Evolutionary conservation across 2,797 vertebrate genomes (phyloP).

Genomic region (Rhinella marina): DNA sequence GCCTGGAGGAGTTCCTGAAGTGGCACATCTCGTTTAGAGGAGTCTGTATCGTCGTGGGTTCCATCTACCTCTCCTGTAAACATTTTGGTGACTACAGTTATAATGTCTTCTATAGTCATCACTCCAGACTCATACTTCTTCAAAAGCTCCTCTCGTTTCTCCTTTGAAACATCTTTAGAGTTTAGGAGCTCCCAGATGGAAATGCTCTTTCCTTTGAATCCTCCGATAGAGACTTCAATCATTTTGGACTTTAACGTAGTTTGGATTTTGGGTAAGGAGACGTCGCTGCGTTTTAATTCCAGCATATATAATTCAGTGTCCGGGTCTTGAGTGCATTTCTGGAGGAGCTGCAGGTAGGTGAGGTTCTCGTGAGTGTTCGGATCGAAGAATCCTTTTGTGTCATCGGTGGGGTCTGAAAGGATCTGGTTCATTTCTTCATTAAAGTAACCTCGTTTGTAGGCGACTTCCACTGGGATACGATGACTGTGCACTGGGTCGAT

Average conservation of each 20-base stretch:
- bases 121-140: slow-evolving; percentile 71
- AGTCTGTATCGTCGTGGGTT: slow-evolving; percentile 7
- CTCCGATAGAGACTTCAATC: slow-evolving; percentile 6
- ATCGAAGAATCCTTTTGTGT: slow-evolving; percentile 81
- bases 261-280: slow-evolving; percentile 19
- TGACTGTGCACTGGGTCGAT: slow-evolving; percentile 46
- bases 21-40: slow-evolving; percentile 62
- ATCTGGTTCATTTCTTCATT: slow-evolving; percentile 77
- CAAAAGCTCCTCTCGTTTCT: slow-evolving; percentile 65
- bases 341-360: slow-evolving; percentile 54
- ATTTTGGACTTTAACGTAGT: slow-evolving; percentile 40
- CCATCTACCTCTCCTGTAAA: neutral
- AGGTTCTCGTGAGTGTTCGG: slow-evolving; percentile 77
- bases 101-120: slow-evolving; percentile 68
- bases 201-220: slow-evolving; percentile 35
- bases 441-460: slow-evolving; percentile 80
- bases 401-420: slow-evolving; percentile 75
- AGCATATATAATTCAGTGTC: slow-evolving; percentile 53
- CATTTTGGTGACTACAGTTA: slow-evolving; percentile 31
- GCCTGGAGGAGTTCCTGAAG: slow-evolving; percentile 73
- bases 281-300: slow-evolving; percentile 12
- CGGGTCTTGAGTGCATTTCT: slow-evolving; percentile 49
- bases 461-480: slow-evolving; percentile 68
- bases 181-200: slow-evolving; percentile 49
- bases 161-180: slow-evolving; percentile 27